phyloP scores from a whole-genome alignment of 1,140 invertebrate genomes.

The Aphaenogaster rudis region DNA sequence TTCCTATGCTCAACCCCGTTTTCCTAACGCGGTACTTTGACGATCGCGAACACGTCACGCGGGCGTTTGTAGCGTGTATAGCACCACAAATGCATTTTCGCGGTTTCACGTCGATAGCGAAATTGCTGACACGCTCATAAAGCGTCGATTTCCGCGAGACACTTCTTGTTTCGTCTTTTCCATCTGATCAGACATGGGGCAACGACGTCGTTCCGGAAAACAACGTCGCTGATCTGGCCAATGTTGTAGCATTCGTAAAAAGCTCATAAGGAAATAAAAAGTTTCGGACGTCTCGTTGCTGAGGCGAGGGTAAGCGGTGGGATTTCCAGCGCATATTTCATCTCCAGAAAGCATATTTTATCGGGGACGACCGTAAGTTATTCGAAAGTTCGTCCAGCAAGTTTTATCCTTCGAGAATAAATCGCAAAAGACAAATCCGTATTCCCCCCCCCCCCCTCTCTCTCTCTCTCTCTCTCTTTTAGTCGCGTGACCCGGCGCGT shows the following conservation, averaged over 20 bases:
- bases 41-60: constrained; percentile 27
- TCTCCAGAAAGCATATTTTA: constrained; percentile 52
- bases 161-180: neutral
- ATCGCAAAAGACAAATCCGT: constrained; percentile 58
- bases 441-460: neutral
- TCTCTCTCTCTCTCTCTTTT: neutral
- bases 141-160: constrained; percentile 9
- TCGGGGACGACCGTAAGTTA: constrained; percentile 56
- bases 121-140: constrained; percentile 35
- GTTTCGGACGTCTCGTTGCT: constrained; percentile 50
- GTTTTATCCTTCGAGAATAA: constrained; percentile 67
- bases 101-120: constrained; percentile 21
- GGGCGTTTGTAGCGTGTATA: constrained; percentile 19
- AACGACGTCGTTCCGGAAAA: neutral
- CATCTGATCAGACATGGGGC: neutral
- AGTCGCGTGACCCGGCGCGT: neutral
- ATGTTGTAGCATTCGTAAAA: constrained; percentile 47
- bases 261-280: constrained; percentile 69
- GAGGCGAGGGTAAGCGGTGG: neutral
- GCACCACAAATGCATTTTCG: constrained; percentile 45
- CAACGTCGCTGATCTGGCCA: neutral
- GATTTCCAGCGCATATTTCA: constrained; percentile 57
- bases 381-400: constrained; percentile 45
- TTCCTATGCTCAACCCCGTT: neutral
- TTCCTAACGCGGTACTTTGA: constrained; percentile 53